Base-by-base conservation (phyloP, 1,140 invertebrate genomes). In the Drosophila funebris region DNA sequence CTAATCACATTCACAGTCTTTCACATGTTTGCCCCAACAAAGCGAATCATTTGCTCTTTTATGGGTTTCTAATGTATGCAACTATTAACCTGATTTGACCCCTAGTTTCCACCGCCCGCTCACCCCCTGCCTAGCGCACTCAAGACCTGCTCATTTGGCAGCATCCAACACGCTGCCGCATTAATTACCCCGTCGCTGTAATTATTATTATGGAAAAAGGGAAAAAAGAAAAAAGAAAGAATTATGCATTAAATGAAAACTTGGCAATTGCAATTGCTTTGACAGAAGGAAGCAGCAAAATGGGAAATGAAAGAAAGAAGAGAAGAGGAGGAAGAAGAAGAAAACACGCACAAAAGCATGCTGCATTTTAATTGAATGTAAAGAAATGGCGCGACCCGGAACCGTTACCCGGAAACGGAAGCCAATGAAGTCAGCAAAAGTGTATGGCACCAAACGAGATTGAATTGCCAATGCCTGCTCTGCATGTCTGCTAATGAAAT, bases 351-450 rank as follows among this genome's bases (percentile, higher is more conserved):
- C 7, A 29, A 67, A 81, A 87, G 78, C 66, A 81, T 75, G 74
- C 75, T 73, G 78, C 72, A 70, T 88, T 85, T 85, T 87, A 82
- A 85, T 82, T 85, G 78, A 78, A 82, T 68, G 24, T 54, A 74
- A 22, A 1, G 16, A 44, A 73, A 72, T 74, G 57, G 61, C 52
- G 60, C 72, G 43, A 77, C 20, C 63, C 70, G 69, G 76, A 85
- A 85, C 16, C 22, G 22, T 48, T 24, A 48, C 4, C 4, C 62
- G 63, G 31, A 67, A 73, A 68, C 82, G 82, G 66, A 87, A 67
- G 39, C 58, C 60, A 54, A 75, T 75, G 61, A 76, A 78, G 63
- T 54, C 56, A 56, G 36, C 31, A 44, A 16, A 58, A 39, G 52
- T 70, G 68, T 63, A 63, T 58, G 70, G 53, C 62, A 50, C 14